phyloP scores from a whole-genome alignment of 2,113 vertebrate species.

The Sprattus sprattus region DNA sequence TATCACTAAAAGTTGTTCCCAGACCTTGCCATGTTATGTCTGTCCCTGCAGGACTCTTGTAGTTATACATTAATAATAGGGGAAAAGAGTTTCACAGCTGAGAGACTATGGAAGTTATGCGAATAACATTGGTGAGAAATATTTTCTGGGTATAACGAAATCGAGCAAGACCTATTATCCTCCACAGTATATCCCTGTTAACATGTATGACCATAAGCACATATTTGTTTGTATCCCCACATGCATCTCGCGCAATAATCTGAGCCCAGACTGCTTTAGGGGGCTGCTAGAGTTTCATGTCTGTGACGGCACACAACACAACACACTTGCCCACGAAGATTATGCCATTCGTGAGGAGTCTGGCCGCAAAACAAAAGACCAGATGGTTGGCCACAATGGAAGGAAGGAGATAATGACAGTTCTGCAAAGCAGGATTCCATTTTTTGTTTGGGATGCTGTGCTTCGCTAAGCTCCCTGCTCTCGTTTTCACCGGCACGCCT shows the following conservation, averaged over 20 bases:
- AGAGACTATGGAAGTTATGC: background rate
- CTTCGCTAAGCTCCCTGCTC: conserved; percentile 30
- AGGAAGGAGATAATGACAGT: conserved; percentile 53
- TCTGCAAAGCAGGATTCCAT: conserved; percentile 45
- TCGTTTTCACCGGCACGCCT: conserved; percentile 26
- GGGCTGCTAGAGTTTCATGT: conserved; percentile 53
- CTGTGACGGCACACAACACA: conserved; percentile 46
- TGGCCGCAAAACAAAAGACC: conserved; percentile 65
- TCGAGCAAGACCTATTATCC: background rate
- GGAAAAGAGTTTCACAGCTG: background rate
- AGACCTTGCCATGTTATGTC: background rate
- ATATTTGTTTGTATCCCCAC: conserved; percentile 53
- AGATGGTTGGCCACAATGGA: conserved; percentile 62
- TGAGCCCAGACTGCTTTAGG: conserved; percentile 51
- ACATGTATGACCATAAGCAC: conserved; percentile 41
- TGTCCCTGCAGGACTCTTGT: no score
- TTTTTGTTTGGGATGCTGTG: conserved; percentile 46
- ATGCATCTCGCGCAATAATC: conserved; percentile 21
- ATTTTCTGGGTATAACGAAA: background rate
- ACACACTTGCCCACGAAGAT: conserved; percentile 54
- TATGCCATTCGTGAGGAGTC: conserved; percentile 61
- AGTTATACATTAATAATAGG: background rate
- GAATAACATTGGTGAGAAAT: background rate
- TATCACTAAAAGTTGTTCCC: background rate
- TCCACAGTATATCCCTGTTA: background rate